phyloP scores from a whole-genome alignment of 2,113 vertebrate genomes.

The Bujurquina vittata region DNA sequence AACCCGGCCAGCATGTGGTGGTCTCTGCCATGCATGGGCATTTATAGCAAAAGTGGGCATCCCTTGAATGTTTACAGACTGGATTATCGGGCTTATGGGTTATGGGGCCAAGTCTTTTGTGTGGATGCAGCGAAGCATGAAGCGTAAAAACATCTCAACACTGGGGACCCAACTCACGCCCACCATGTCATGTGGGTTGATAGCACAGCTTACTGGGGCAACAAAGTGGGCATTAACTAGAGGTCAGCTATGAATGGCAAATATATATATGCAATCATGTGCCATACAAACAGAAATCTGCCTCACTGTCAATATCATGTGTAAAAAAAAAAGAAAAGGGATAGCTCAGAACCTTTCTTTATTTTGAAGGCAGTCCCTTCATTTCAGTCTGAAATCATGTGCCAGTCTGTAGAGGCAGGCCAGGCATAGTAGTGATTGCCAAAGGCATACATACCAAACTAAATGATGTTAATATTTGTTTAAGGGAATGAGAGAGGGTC shows the following conservation, averaged over 20 bases:
- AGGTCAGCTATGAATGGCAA: slow-evolving; percentile 24
- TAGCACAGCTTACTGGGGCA: slow-evolving; percentile 60
- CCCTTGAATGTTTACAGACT: slow-evolving; percentile 59
- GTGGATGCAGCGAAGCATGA: slow-evolving; percentile 68
- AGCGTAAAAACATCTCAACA: slow-evolving; percentile 67
- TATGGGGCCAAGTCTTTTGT: slow-evolving; percentile 74
- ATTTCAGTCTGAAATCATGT: slow-evolving; percentile 22
- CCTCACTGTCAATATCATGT: neutral
- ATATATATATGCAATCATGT: slow-evolving; percentile 33
- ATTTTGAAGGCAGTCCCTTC: slow-evolving; percentile 15
- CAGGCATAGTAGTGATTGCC: slow-evolving; percentile 7
- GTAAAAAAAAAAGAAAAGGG: neutral
- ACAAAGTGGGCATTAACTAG: slow-evolving; percentile 46
- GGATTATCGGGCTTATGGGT: slow-evolving; percentile 74
- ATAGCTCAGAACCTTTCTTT: neutral
- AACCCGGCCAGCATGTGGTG: neutral
- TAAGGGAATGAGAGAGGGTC: slow-evolving; percentile 31
- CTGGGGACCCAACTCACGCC: slow-evolving; percentile 37
- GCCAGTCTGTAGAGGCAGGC: neutral
- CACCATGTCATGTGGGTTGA: slow-evolving; percentile 30
- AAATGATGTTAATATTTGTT: slow-evolving; percentile 48
- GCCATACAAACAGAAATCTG: slow-evolving; percentile 17
- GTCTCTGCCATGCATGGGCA: slow-evolving; percentile 44
- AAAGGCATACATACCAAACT: neutral
- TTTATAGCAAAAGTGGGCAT: slow-evolving; percentile 60